Conservation (phyloP, 92 coral and sea anemone species). For the Umimayanthus chanpuru region DNA sequence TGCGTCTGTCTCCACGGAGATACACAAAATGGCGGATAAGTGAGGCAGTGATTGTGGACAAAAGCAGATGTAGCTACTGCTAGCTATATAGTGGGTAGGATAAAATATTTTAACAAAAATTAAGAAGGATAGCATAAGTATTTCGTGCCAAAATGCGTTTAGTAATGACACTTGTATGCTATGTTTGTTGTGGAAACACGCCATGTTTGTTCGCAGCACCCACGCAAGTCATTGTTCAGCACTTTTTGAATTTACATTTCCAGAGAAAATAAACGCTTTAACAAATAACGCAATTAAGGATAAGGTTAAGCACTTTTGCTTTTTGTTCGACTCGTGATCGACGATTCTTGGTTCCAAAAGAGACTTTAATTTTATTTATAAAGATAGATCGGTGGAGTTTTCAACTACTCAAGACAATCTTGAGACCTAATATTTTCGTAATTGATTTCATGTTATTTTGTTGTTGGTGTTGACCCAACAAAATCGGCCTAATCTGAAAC, state of each 20-base stretch:
- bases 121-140: not conserved
- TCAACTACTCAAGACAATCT: not conserved
- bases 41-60: not conserved
- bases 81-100: not conserved
- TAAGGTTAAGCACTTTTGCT: not conserved
- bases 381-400: not conserved
- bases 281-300: not conserved
- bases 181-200: constrained; percentile 43
- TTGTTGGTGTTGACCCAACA: not conserved
- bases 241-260: constrained; percentile 35
- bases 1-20: not conserved
- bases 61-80: not conserved
- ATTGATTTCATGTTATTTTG: not conserved
- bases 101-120: not conserved
- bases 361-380: not conserved
- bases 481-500: not conserved
- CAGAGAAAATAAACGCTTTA: not conserved
- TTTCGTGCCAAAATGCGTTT: not conserved
- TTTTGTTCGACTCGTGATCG: not conserved
- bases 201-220: constrained; percentile 1
- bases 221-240: constrained; percentile 25
- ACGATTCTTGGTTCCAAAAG: not conserved
- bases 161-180: not conserved
- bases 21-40: constrained; percentile 12
- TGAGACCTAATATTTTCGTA: not conserved